These are phyloP conservation scores for Drosophila paucipuncta DNA, from an alignment of 2,888 invertebrate species.

Conservation along the genomic window DNA sequence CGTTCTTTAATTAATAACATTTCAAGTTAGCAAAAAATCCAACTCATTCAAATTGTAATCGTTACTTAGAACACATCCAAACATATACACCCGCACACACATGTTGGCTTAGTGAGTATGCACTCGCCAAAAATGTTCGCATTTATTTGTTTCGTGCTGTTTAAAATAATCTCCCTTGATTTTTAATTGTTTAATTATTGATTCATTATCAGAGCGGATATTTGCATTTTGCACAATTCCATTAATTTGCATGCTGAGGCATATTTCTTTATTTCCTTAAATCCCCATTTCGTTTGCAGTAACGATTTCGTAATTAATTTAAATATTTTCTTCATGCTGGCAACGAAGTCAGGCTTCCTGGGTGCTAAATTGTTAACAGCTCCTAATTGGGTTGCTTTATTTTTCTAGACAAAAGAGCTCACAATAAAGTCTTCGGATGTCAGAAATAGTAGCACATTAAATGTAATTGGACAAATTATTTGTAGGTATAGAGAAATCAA, in stretches of 20 bases:
- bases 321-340: background rate
- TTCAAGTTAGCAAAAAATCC: conserved; percentile 40
- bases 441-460: background rate
- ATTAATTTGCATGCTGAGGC: background rate
- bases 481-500: background rate
- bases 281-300: background rate
- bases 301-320: background rate
- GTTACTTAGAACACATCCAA: conserved; percentile 44
- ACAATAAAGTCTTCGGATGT: background rate
- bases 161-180: conserved; percentile 13
- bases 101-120: conserved; percentile 73
- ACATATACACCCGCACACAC: conserved; percentile 31
- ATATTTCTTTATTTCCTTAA: background rate
- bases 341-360: background rate
- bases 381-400: background rate
- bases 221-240: background rate
- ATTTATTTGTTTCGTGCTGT: conserved; percentile 35
- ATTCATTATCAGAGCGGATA: background rate
- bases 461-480: background rate
- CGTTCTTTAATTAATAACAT: conserved; percentile 48
- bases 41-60: conserved; percentile 50
- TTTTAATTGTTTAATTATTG: background rate
- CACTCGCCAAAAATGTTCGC: conserved; percentile 39
- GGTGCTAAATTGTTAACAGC: background rate
- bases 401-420: background rate